Conservation (phyloP, 1,140 invertebrate species). For the Aleiodes sp. region DNA sequence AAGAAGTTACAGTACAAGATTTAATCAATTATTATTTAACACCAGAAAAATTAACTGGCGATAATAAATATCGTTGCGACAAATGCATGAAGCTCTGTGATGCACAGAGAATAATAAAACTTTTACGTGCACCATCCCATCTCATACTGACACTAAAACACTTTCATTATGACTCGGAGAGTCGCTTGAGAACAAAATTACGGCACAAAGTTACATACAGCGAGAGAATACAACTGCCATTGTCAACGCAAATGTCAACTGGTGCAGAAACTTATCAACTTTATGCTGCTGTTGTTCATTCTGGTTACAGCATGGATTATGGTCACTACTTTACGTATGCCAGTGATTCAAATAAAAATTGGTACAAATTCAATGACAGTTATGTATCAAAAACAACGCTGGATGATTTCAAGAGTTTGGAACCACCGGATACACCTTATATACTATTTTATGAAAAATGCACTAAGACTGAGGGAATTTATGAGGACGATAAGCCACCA, state of each 20-base stretch:
- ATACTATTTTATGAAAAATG: slow-evolving; percentile 78
- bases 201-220: slow-evolving; percentile 75
- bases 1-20: slow-evolving; percentile 72
- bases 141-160: slow-evolving; percentile 84
- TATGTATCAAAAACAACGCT: slow-evolving; percentile 72
- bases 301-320: slow-evolving; percentile 81
- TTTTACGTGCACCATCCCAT: slow-evolving; percentile 77
- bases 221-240: slow-evolving; percentile 67
- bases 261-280: slow-evolving; percentile 71
- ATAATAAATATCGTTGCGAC: slow-evolving; percentile 85
- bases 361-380: slow-evolving; percentile 86
- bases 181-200: slow-evolving; percentile 77
- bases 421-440: slow-evolving; percentile 82
- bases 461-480: slow-evolving; percentile 35
- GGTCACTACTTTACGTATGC: slow-evolving; percentile 90
- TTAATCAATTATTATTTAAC: slow-evolving; percentile 80
- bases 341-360: slow-evolving; percentile 72
- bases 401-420: slow-evolving; percentile 71
- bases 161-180: slow-evolving; percentile 80
- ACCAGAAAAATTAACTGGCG: slow-evolving; percentile 79
- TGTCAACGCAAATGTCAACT: slow-evolving; percentile 55
- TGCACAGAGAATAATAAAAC: slow-evolving; percentile 77
- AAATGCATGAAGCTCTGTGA: slow-evolving; percentile 79
- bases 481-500: slow-evolving; percentile 53
- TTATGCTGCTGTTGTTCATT: slow-evolving; percentile 85